Percentiles rank a stretch among this genome's conserved stretches.
Evolutionary conservation across 2,113 vertebrate genomes (phyloP).

Genomic region (Amblyopsis rosae): DNA sequence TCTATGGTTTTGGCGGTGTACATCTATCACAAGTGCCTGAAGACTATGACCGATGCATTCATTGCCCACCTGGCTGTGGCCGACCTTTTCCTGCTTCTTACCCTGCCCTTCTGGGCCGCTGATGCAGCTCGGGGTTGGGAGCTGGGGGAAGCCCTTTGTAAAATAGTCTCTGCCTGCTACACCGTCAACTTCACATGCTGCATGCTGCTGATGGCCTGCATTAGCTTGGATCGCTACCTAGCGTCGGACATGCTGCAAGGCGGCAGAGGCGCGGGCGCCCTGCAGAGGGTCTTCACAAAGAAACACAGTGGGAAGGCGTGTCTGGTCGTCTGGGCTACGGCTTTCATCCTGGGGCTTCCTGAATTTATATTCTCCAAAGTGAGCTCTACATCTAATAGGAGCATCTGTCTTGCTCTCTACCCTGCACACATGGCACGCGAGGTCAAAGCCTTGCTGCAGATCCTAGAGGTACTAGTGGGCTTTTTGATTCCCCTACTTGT

Average conservation of each 20-base stretch:
- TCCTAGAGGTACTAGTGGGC: slow-evolving; percentile 83
- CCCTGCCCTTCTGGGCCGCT: slow-evolving; percentile 89
- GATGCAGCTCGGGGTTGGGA: slow-evolving; percentile 86
- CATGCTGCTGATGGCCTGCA: slow-evolving; percentile 91
- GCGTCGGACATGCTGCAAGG: slow-evolving; percentile 59
- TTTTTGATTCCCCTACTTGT: slow-evolving; percentile 87
- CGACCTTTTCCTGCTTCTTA: slow-evolving; percentile 87
- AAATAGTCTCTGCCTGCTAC: slow-evolving; percentile 84
- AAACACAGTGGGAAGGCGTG: slow-evolving; percentile 63
- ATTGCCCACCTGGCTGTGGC: slow-evolving; percentile 88
- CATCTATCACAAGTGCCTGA: slow-evolving; percentile 83
- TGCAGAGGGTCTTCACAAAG: slow-evolving; percentile 48
- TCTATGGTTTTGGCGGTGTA: slow-evolving; percentile 84
- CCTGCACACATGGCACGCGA: slow-evolving; percentile 67
- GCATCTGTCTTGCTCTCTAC: slow-evolving; percentile 79
- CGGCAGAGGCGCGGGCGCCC: background rate
- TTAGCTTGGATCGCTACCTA: slow-evolving; percentile 87
- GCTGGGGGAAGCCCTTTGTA: slow-evolving; percentile 81
- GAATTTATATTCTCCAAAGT: slow-evolving; percentile 86
- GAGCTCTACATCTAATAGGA: slow-evolving; percentile 46
- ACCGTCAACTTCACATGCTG: slow-evolving; percentile 89
- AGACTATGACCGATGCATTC: slow-evolving; percentile 83
- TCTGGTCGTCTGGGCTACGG: slow-evolving; percentile 77
- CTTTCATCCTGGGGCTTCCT: slow-evolving; percentile 83
- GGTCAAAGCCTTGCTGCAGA: slow-evolving; percentile 81